Conservation (phyloP, 2,888 invertebrate species). For the Brachyptera risi region DNA sequence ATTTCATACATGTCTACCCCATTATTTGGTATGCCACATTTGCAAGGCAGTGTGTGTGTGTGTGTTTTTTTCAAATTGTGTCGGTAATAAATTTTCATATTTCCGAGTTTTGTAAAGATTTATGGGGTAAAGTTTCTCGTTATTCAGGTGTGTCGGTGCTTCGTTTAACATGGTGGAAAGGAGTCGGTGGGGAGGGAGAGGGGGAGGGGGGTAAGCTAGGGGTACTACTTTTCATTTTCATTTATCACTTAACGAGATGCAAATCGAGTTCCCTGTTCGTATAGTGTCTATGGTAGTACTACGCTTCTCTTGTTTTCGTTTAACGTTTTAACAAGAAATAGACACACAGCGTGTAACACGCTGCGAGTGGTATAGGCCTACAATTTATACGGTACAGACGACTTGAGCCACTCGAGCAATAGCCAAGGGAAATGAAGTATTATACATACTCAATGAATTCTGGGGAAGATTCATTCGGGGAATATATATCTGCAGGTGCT, state of each 20-base stretch:
- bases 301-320: no score
- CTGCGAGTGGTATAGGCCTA: no score
- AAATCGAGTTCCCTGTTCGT: constrained; percentile 4
- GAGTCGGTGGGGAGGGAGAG: neutral
- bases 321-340: no score
- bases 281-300: no score
- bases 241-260: constrained; percentile 12
- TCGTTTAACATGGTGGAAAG: neutral
- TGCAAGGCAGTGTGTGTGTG: neutral
- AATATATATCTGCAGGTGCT: no score
- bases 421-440: no score
- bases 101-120: neutral
- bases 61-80: constrained; percentile 8
- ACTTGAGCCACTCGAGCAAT: no score
- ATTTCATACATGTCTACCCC: neutral
- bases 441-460: no score
- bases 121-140: constrained; percentile 8
- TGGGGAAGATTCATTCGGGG: no score
- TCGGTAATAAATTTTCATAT: constrained; percentile 11
- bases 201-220: no score
- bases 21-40: neutral
- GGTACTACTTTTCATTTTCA: constrained; percentile 1
- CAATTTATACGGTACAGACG: no score
- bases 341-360: no score
- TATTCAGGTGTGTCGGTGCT: neutral